Conservation (phyloP, 2,113 vertebrate genomes). For the Grallaria varia region DNA sequence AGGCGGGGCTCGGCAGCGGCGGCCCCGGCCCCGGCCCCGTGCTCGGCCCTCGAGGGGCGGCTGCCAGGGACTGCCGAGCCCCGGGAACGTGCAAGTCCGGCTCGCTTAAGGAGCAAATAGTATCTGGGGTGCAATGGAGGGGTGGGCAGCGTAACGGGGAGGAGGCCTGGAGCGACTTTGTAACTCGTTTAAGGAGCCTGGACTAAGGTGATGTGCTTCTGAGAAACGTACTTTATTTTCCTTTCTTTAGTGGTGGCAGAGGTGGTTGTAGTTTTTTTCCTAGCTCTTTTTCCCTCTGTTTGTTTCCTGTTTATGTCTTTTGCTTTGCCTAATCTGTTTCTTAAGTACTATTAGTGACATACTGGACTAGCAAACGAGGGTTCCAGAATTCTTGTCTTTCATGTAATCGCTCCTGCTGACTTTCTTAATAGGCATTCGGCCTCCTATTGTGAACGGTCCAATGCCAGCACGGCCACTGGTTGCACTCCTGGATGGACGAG, state of each 20-base stretch:
- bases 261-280: neutral
- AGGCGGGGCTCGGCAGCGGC: no score
- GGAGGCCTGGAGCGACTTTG: neutral
- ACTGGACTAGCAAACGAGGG: neutral
- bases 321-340: constrained; percentile 60
- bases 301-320: neutral
- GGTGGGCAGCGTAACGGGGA: neutral
- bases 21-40: neutral
- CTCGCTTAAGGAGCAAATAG: accelerated
- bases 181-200: neutral
- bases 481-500: constrained; percentile 87
- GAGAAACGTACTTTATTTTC: neutral
- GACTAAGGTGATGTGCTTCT: neutral
- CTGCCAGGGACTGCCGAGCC: neutral
- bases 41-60: no score
- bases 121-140: neutral
- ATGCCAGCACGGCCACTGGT: constrained; percentile 90
- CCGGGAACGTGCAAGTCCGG: accelerated
- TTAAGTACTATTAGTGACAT: neutral
- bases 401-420: neutral
- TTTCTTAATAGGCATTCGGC: constrained; percentile 81
- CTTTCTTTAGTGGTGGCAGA: neutral
- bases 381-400: neutral
- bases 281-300: neutral
- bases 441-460: constrained; percentile 87